A percentile compares a stretch with the other conserved stretches of the same genome.
Conservation (phyloP, 2,888 invertebrate genomes). For the Netelia virgata region DNA sequence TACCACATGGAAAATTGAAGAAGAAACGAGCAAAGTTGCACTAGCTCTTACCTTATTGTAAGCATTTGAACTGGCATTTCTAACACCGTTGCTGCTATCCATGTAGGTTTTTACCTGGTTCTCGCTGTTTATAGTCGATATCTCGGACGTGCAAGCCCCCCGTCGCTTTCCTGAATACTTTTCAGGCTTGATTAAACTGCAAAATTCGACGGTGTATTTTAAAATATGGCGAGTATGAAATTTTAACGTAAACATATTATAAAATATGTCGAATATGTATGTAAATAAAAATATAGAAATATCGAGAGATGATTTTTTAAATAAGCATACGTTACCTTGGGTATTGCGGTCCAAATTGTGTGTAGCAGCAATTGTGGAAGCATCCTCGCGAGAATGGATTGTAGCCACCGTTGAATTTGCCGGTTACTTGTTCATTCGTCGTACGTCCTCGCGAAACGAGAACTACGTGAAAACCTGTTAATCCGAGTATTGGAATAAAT, state of each 20-base stretch:
- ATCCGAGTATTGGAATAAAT: constrained; percentile 98
- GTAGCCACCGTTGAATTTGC: constrained; percentile 99
- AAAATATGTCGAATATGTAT: too few species aligned
- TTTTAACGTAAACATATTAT: too few species aligned
- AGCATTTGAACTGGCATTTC: constrained; percentile 93
- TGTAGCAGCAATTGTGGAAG: constrained; percentile 97
- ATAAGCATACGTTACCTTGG: constrained; percentile 90
- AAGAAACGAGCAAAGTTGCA: constrained; percentile 76
- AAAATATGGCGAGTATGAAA: neutral
- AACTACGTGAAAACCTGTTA: constrained; percentile 99
- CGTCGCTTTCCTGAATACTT: constrained; percentile 89
- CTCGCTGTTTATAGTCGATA: constrained; percentile 88
- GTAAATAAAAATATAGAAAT: neutral
- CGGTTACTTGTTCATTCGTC: constrained; percentile 99
- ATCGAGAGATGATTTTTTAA: neutral
- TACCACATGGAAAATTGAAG: constrained; percentile 65
- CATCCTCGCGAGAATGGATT: constrained; percentile 99
- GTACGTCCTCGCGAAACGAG: constrained; percentile 98
- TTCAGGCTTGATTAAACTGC: constrained; percentile 89
- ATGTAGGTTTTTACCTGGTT: constrained; percentile 98
- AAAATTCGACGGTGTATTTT: constrained; percentile 71
- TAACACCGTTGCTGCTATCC: constrained; percentile 93
- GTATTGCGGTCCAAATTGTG: constrained; percentile 98
- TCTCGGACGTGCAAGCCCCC: constrained; percentile 85
- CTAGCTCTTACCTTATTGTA: constrained; percentile 94